These are phyloP conservation scores for Datnioides undecimradiatus DNA, from an alignment of 2,113 vertebrate genomes.

Conservation along the genomic window DNA sequence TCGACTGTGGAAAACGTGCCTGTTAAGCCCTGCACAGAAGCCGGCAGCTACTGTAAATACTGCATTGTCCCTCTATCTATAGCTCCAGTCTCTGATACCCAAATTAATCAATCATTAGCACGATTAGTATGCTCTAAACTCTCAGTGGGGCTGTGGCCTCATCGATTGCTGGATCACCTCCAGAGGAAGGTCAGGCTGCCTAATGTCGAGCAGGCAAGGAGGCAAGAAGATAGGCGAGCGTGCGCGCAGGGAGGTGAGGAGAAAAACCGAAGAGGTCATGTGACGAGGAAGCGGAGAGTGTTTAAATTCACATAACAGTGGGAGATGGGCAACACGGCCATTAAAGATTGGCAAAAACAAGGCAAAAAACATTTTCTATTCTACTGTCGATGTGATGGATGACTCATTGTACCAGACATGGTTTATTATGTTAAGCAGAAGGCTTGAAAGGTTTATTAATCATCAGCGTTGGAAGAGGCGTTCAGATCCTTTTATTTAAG, in stretches of 20 bases:
- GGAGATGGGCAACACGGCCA: neutral
- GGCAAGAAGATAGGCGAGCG: slow-evolving; percentile 24
- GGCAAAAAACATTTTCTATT: slow-evolving; percentile 36
- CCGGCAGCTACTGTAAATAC: slow-evolving; percentile 49
- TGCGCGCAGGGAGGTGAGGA: slow-evolving; percentile 1
- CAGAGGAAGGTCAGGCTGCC: slow-evolving; percentile 67
- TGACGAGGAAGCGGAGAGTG: neutral
- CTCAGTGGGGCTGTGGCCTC: slow-evolving; percentile 57
- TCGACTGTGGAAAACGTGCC: neutral
- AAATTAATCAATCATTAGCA: slow-evolving; percentile 76
- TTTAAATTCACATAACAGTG: neutral
- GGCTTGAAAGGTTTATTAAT: slow-evolving; percentile 1
- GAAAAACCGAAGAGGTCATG: neutral
- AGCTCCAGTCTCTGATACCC: slow-evolving; percentile 60
- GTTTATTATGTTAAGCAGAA: slow-evolving; percentile 5
- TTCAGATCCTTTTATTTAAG: neutral
- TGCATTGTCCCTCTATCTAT: slow-evolving; percentile 46
- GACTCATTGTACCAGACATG: neutral
- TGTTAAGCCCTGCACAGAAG: slow-evolving; percentile 9
- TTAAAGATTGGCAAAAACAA: too few relatives aligned
- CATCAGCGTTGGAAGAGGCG: neutral
- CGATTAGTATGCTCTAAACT: slow-evolving; percentile 76
- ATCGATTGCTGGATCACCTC: slow-evolving; percentile 74
- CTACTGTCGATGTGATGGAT: slow-evolving; percentile 91
- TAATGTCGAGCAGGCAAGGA: slow-evolving; percentile 21